A percentile compares a stretch with the other conserved stretches of the same genome.
These are phyloP conservation scores for Scelioninae gen. 2 DNA, from an alignment of 2,888 invertebrate genomes.

Conservation along the genomic window DNA sequence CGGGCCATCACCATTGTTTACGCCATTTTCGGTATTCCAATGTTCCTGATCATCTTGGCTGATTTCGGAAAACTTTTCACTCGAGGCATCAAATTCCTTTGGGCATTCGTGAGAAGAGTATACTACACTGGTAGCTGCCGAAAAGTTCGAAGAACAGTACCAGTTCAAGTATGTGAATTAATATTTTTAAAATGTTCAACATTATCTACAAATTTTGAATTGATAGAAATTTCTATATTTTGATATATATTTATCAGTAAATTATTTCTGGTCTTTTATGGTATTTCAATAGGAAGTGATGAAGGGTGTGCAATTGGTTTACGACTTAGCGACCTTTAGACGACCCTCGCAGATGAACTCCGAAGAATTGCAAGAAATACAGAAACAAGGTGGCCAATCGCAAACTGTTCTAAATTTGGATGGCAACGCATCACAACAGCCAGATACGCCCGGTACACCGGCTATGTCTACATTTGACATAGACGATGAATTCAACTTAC, in stretches of 20 bases:
- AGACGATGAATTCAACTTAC: conserved; percentile 96
- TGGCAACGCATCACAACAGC: conserved; percentile 75
- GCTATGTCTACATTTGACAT: conserved; percentile 87
- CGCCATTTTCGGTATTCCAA: conserved; percentile 95
- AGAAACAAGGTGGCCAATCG: conserved; percentile 66
- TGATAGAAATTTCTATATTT: too few relatives aligned
- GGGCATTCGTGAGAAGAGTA: conserved; percentile 89
- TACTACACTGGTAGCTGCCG: conserved; percentile 92
- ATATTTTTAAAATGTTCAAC: too few relatives aligned
- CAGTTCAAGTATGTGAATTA: conserved; percentile 84
- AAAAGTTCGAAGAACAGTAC: conserved; percentile 84
- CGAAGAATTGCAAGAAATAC: conserved; percentile 77
- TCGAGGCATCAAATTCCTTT: conserved; percentile 90
- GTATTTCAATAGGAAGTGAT: conserved; percentile 85
- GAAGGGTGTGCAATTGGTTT: conserved; percentile 88
- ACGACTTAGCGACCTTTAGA: conserved; percentile 85
- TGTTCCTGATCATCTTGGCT: conserved; percentile 94
- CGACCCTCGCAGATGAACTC: conserved; percentile 83
- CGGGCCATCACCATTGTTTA: conserved; percentile 93
- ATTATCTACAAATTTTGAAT: too few relatives aligned
- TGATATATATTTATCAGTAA: too few relatives aligned
- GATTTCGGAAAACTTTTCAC: conserved; percentile 96
- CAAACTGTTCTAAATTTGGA: conserved; percentile 69
- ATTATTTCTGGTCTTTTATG: too few relatives aligned
- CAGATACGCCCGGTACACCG: conserved; percentile 84